phyloP scores from a whole-genome alignment of 2,113 vertebrate genomes.

The Leucopsar rothschildi region DNA sequence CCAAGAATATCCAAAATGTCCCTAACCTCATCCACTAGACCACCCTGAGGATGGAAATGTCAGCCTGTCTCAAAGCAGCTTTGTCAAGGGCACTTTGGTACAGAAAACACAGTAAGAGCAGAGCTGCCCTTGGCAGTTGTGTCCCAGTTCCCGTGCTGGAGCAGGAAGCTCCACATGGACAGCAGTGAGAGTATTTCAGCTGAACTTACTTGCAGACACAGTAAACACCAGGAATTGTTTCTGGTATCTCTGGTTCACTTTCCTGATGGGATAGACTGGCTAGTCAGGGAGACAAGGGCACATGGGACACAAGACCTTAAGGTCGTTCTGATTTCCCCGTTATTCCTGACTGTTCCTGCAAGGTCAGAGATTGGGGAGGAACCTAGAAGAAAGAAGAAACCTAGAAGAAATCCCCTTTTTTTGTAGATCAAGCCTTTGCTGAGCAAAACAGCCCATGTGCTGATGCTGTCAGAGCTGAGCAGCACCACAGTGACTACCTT shows the following conservation, averaged over 20 bases:
- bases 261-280: neutral
- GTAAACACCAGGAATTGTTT: neutral
- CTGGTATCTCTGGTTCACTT: neutral
- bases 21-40: neutral
- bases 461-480: neutral
- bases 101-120: accelerated
- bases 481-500: neutral
- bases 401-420: neutral
- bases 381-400: neutral
- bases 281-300: neutral
- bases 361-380: neutral
- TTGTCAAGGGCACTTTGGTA: neutral
- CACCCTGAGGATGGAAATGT: neutral
- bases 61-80: neutral
- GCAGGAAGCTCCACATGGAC: neutral
- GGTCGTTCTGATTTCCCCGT: neutral
- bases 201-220: neutral
- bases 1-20: neutral
- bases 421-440: neutral
- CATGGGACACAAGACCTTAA: neutral
- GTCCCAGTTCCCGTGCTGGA: neutral
- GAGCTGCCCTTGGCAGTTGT: neutral
- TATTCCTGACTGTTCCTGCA: neutral
- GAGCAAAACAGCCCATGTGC: neutral
- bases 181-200: neutral